These are phyloP conservation scores for Lucinisca nassula DNA, from an alignment of 2,888 invertebrate genomes.

Conservation along the genomic window DNA sequence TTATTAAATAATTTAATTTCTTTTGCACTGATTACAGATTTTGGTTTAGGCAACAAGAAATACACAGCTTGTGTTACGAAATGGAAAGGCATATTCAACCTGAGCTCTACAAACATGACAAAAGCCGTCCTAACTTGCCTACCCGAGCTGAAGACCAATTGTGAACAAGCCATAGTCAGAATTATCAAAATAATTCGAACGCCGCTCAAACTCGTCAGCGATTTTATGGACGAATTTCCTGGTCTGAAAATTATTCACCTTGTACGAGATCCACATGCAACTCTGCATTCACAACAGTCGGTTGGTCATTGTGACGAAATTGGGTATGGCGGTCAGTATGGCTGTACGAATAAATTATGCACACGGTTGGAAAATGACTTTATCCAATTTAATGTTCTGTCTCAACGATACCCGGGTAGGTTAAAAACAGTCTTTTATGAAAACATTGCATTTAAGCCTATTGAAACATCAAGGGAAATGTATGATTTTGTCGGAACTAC, in stretches of 20 bases:
- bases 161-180: not conserved
- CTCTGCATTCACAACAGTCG: not conserved
- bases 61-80: too few species aligned
- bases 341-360: conserved; percentile 12
- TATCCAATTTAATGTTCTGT: not conserved
- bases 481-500: conserved; percentile 18
- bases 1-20: too few species aligned
- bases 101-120: too few species aligned
- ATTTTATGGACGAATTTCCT: not conserved
- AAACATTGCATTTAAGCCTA: not conserved
- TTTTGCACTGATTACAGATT: too few species aligned
- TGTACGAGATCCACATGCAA: conserved; percentile 14
- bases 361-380: not conserved
- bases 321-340: not conserved
- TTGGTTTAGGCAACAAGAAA: too few species aligned
- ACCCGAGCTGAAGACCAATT: not conserved
- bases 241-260: conserved; percentile 19
- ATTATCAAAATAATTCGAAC: not conserved
- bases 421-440: conserved; percentile 1
- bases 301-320: not conserved
- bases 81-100: too few species aligned
- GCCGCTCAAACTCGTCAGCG: not conserved
- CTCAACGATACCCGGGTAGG: not conserved
- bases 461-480: not conserved
- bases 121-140: not conserved